Evolutionary conservation across 2,888 invertebrate species (phyloP), one percentile per base, ranked within the genome.

Genomic region (Lordiphosa andalusiaca): DNA sequence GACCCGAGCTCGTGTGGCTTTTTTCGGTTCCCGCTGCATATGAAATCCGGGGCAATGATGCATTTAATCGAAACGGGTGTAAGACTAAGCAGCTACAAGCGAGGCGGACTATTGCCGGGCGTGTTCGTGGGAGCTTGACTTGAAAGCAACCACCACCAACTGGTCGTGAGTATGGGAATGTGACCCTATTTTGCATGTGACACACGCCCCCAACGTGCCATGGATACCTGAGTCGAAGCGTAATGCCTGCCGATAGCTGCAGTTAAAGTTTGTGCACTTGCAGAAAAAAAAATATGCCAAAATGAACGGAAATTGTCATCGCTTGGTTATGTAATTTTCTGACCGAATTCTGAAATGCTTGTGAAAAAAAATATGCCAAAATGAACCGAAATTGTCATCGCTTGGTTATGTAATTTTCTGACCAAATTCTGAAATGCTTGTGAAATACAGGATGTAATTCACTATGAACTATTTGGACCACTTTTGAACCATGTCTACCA

Each of bases 171-270:
- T 42, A n/a, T 62, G 23, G 38, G 40, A 44, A 46, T 70, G 61
- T 53, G 69, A 72, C 76, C 76, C 70, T 73, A 76, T 80, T 80
- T 83, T 80, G 76, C 76, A 83, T 76, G 67, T 70, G 63, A 62
- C 66, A 67, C 67, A 72, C 67, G 61, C 56, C 62, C 60, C 60
- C 56, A 69, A 76, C 76, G 73, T 80, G 77, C 62, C 77, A 61
- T 30, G 69, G 81, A 73, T 76, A 76, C 80, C 70, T 65, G 73
- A 61, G 59, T 41, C 48, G 56, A 51, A 16, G 41, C 13, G 25
- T 30, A 30, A 10, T 30, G 10, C 30, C 30, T 30, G 10, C 30
- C 30, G 30, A 16, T 30, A 16, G 42, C 16, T 46, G 61, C 30
- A 23, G 30, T 39, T 36, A 25, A 56, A 39, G 37, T 13, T 7